Percentiles rank a stretch among this genome's conserved stretches.
phyloP scores from a whole-genome alignment of 2,888 invertebrate genomes.

The Augiades crinisus region DNA sequence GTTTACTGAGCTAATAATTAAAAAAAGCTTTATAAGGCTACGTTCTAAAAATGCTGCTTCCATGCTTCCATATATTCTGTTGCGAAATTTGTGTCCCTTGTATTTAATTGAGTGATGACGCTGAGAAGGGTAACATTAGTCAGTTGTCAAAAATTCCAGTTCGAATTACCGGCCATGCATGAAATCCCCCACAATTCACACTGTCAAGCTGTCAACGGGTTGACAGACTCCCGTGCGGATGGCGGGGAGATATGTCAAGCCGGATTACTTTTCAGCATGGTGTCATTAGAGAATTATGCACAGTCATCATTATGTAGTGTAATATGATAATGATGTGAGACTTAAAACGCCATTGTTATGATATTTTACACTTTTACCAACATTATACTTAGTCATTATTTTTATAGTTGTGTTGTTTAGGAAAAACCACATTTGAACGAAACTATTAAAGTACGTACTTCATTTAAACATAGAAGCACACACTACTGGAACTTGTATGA shows the following conservation, averaged over 20 bases:
- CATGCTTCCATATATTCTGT: no score
- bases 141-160: constrained; percentile 34
- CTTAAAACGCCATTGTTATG: background rate
- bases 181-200: constrained; percentile 21
- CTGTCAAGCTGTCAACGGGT: constrained; percentile 24
- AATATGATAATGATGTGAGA: background rate
- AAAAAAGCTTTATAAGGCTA: no score
- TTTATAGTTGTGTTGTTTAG: no score
- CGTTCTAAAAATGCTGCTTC: no score
- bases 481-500: no score
- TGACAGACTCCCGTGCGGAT: constrained; percentile 17
- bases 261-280: constrained; percentile 11
- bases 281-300: constrained; percentile 13
- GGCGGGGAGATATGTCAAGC: constrained; percentile 20
- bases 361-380: no score
- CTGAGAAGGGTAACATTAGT: constrained; percentile 30
- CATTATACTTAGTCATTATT: no score
- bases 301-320: constrained; percentile 3
- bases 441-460: no score
- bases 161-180: constrained; percentile 10
- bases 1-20: no score
- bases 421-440: no score
- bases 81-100: constrained; percentile 28
- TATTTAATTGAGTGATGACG: constrained; percentile 24
- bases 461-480: no score